Percentiles rank a stretch among this genome's conserved stretches.
These are phyloP conservation scores for Heteromormyrus szaboi DNA, from an alignment of 2,797 vertebrate genomes.

Conservation along the genomic window DNA sequence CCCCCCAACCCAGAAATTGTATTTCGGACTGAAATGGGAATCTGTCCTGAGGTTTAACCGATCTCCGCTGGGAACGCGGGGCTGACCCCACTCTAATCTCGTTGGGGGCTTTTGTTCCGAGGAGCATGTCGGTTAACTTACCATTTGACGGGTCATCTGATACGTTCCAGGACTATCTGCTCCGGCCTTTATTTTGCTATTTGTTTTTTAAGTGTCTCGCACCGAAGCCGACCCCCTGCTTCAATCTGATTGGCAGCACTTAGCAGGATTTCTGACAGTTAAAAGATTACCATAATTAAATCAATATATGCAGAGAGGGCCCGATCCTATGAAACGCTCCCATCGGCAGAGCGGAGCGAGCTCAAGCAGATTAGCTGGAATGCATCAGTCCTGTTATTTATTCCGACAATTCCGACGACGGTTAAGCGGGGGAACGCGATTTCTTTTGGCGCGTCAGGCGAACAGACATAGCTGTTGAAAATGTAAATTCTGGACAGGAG, in stretches of 20 bases:
- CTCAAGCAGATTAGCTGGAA: background rate
- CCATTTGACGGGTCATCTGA: background rate
- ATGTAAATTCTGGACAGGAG: conserved; percentile 10
- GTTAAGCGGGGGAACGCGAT: background rate
- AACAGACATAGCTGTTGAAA: background rate
- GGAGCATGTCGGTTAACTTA: background rate
- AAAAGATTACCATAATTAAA: background rate
- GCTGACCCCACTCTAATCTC: background rate
- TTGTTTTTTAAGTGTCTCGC: background rate
- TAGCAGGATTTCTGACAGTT: background rate
- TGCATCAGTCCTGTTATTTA: background rate
- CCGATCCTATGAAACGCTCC: background rate
- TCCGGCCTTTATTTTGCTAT: background rate
- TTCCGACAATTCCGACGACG: background rate
- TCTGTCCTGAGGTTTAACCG: background rate
- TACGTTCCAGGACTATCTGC: background rate
- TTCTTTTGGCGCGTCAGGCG: background rate
- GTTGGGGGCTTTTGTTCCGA: background rate
- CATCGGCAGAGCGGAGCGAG: background rate
- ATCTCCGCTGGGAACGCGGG: background rate
- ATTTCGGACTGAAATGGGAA: background rate
- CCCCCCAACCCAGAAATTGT: background rate
- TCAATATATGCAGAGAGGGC: background rate
- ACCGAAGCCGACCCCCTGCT: background rate
- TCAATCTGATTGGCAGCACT: background rate